Conservation (phyloP, 2,113 vertebrate species). For the Oncorhynchus gorbuscha region DNA sequence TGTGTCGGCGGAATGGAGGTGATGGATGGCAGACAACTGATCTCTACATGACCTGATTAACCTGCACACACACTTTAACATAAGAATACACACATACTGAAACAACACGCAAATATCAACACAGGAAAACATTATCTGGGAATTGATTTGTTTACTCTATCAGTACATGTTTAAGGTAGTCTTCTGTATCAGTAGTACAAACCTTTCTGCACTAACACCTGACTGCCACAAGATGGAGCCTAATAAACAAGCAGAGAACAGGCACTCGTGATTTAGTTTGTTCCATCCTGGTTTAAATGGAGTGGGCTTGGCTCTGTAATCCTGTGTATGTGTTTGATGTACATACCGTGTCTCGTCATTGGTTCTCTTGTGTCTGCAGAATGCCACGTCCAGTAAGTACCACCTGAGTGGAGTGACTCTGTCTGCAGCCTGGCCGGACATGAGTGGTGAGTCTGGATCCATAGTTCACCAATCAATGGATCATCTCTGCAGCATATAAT, state of each 20-base stretch:
- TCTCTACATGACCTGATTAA: slow-evolving; percentile 54
- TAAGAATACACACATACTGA: neutral
- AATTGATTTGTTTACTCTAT: too few species aligned
- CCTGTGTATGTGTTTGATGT: too few species aligned
- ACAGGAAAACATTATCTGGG: neutral
- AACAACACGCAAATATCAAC: neutral
- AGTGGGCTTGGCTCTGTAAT: too few species aligned
- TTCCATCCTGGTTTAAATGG: neutral
- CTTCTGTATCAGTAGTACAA: neutral
- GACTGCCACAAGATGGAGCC: slow-evolving; percentile 4
- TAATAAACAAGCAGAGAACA: neutral
- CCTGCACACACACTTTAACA: too few species aligned
- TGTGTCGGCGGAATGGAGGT: slow-evolving; percentile 61
- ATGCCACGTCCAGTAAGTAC: slow-evolving; percentile 70
- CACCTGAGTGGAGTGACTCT: slow-evolving; percentile 64
- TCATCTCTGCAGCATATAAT: too few species aligned
- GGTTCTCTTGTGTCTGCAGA: slow-evolving; percentile 58
- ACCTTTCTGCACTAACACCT: neutral
- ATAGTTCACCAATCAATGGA: neutral
- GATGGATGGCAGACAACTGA: slow-evolving; percentile 55
- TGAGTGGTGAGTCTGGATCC: slow-evolving; percentile 61
- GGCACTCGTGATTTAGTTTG: neutral
- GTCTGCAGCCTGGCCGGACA: slow-evolving; percentile 57
- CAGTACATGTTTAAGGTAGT: neutral
- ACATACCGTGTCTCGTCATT: neutral